Base-by-base conservation (phyloP, 2,888 invertebrate species). In the Thera obeliscata region DNA sequence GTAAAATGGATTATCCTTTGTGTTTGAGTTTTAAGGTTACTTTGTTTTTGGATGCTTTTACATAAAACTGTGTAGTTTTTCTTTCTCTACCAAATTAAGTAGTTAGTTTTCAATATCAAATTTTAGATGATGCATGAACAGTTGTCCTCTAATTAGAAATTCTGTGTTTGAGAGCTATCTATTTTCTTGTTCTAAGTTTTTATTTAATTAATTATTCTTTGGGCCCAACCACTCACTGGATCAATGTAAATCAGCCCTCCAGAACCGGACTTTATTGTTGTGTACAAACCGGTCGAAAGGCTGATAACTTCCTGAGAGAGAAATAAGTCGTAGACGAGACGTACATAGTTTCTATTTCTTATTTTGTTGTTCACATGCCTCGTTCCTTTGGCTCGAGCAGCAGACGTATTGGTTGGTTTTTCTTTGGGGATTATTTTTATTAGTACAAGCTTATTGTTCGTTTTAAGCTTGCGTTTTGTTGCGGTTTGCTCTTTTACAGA, bases 271-370 rank as follows among this genome's bases (percentile, higher is more conserved):
- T 46, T 46, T 80, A 82, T 84, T 83, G 81, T 82, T 81, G 78
- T 81, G 73, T 79, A 70, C 79, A 79, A 88, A 89, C 90, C 89
- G 88, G 90, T 91, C 82, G 84, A 86, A 87, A 85, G 81, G 82
- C 82, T 87, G 88, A 88, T 88, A 89, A 87, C 89, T 91, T 90
- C 88, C 89, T 88, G 85, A 83, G 82, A 81, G 85, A 87, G 87
- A 84, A 87, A 86, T 88, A 86, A 87, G 84, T 86, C 84, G 86
- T 85, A 83, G 83, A 81, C 82, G 81, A 74, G 67, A 65, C 71
- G 66, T 69, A 78, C 76, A 84, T 84, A 84, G 85, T 83, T 85
- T 78, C 77, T 80, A 81, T 80, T 82, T 84, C 78, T 85, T 86
- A 84, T 88, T 87, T 84, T 86, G 84, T 88, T 87, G 80, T 82